Percentiles rank a stretch among this genome's conserved stretches.
Conservation (phyloP, 2,113 vertebrate genomes). For the Chascanopsetta lugubris region DNA sequence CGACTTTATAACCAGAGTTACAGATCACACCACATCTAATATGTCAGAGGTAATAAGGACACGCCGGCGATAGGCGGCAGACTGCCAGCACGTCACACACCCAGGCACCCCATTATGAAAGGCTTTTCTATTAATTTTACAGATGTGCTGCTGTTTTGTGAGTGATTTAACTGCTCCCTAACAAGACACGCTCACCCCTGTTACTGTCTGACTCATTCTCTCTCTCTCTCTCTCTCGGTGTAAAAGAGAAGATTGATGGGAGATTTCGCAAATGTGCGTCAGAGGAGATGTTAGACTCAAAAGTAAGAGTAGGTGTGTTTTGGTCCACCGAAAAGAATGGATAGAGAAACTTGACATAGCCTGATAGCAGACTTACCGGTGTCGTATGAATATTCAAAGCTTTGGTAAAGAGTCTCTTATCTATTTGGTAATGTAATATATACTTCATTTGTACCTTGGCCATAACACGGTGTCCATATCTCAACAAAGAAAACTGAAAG, state of each 20-base stretch:
- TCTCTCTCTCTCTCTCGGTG: conserved; percentile 29
- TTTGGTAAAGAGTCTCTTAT: no score
- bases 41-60: conserved; percentile 73
- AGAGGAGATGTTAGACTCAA: no score
- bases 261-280: no score
- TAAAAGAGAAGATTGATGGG: conserved; percentile 30
- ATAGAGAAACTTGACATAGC: not conserved
- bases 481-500: no score
- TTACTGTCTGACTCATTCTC: conserved; percentile 12
- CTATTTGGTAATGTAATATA: no score
- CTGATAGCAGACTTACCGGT: no score
- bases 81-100: conserved; percentile 65
- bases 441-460: no score
- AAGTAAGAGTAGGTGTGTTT: conserved; percentile 18
- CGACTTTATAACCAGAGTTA: conserved; percentile 68
- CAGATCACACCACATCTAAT: conserved; percentile 67
- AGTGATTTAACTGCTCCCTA: conserved; percentile 64
- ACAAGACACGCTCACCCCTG: conserved; percentile 31
- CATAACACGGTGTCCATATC: no score
- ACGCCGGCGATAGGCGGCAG: conserved; percentile 62
- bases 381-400: no score
- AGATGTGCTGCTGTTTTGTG: conserved; percentile 64
- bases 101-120: conserved; percentile 65
- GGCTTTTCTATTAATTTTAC: conserved; percentile 72
- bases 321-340: not conserved